These are phyloP conservation scores for Cyanocitta stelleri DNA, from an alignment of 2,113 vertebrate species.

Conservation along the genomic window DNA sequence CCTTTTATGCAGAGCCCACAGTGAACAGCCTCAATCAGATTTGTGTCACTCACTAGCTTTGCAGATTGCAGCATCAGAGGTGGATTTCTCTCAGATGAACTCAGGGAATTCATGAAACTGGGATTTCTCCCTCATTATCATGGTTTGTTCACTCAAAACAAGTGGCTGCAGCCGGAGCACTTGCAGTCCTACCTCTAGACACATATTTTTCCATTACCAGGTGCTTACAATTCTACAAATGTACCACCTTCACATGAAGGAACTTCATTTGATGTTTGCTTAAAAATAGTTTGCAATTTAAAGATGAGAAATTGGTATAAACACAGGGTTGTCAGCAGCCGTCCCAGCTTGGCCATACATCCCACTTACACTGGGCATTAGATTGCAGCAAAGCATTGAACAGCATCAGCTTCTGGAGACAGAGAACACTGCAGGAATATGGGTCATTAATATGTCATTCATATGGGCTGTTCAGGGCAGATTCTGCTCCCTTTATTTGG, in stretches of 20 bases:
- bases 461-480: background rate
- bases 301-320: background rate
- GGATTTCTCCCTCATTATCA: background rate
- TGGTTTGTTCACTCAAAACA: background rate
- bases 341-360: background rate
- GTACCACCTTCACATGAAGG: background rate
- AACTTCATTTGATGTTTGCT: background rate
- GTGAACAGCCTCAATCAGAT: background rate
- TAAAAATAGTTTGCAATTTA: background rate
- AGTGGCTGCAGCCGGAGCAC: background rate
- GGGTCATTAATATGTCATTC: background rate
- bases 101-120: background rate
- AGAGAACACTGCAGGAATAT: background rate
- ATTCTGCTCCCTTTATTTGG: background rate
- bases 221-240: background rate
- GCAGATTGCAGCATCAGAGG: background rate
- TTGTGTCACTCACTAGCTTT: background rate
- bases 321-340: background rate
- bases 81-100: background rate
- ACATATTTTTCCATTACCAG: background rate
- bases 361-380: fast-evolving
- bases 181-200: background rate
- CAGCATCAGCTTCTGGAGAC: background rate
- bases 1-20: background rate
- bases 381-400: background rate